Percentiles rank a stretch among this genome's conserved stretches.
phyloP scores from a whole-genome alignment of 2,888 invertebrate genomes.

The Hydrotaea diabolus region DNA sequence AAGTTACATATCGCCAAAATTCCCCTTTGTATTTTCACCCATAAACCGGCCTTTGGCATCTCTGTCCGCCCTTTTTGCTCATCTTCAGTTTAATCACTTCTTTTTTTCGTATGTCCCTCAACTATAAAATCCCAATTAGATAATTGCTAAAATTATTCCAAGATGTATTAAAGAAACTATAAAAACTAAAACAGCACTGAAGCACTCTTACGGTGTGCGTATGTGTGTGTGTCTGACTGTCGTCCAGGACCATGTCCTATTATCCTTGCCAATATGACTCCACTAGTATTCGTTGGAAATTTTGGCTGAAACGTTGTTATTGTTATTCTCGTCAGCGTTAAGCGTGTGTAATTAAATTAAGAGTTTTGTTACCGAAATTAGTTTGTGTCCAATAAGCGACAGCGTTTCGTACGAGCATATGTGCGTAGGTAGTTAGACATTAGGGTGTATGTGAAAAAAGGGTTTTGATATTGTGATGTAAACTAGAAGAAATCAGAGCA shows the following conservation, averaged over 20 bases:
- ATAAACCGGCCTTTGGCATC: not conserved
- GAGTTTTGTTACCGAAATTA: constrained; percentile 41
- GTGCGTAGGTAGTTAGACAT: too few species aligned
- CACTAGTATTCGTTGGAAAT: not conserved
- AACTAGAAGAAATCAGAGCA: too few species aligned
- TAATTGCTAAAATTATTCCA: constrained; percentile 58
- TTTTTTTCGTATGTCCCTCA: too few species aligned
- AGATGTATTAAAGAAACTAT: constrained; percentile 49
- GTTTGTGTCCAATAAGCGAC: constrained; percentile 16
- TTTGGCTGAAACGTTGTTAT: constrained; percentile 1
- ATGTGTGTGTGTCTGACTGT: too few species aligned
- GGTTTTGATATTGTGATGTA: too few species aligned
- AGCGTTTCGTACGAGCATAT: too few species aligned
- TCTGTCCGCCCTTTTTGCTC: not conserved
- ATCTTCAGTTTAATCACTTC: constrained; percentile 16
- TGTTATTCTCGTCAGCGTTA: not conserved
- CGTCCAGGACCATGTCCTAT: not conserved
- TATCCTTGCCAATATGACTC: not conserved
- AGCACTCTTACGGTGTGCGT: constrained; percentile 8
- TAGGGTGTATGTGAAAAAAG: too few species aligned
- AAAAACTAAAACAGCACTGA: constrained; percentile 42
- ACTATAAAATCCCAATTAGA: constrained; percentile 60
- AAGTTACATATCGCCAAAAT: too few species aligned
- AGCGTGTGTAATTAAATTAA: constrained; percentile 36
- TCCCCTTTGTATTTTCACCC: too few species aligned